Percentiles rank a stretch among this genome's conserved stretches.
Conservation (phyloP, 2,888 invertebrate genomes). For the Andricus curvator region DNA sequence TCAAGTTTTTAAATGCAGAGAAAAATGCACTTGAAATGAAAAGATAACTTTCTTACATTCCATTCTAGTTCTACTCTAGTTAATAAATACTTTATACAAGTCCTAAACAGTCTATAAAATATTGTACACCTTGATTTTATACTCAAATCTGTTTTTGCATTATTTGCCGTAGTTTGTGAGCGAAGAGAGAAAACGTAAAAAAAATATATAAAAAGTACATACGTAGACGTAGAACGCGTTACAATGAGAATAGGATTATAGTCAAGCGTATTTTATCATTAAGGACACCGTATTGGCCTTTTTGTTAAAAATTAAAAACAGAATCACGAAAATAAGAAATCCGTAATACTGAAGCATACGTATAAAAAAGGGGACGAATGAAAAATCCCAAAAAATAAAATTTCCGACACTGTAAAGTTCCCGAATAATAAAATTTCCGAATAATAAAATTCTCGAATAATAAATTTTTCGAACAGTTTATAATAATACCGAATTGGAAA, state of each 20-base stretch:
- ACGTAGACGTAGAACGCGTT: constrained; percentile 7
- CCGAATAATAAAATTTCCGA: too few species aligned
- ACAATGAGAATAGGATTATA: neutral
- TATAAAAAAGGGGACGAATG: neutral
- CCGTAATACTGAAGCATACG: constrained; percentile 24
- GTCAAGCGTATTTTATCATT: constrained; percentile 13
- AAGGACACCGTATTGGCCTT: constrained; percentile 8
- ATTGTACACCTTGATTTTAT: constrained; percentile 27
- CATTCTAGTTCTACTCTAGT: neutral
- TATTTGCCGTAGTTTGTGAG: constrained; percentile 27
- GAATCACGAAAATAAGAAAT: neutral
- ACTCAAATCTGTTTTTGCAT: constrained; percentile 14
- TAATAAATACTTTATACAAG: constrained; percentile 31
- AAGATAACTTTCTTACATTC: neutral
- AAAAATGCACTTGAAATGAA: constrained; percentile 1
- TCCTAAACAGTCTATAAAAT: constrained; percentile 28
- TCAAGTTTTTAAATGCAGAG: neutral
- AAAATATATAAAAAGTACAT: constrained; percentile 38
- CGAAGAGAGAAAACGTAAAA: constrained; percentile 41
- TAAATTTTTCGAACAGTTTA: too few species aligned
- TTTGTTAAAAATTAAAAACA: constrained; percentile 4
- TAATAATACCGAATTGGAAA: too few species aligned
- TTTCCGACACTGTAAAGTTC: too few species aligned
- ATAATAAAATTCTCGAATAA: too few species aligned
- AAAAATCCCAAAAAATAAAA: too few species aligned